Evolutionary conservation across 2,888 invertebrate species (phyloP), one percentile per base, ranked within the genome.

Genomic region (Macroteleia sp.): DNA sequence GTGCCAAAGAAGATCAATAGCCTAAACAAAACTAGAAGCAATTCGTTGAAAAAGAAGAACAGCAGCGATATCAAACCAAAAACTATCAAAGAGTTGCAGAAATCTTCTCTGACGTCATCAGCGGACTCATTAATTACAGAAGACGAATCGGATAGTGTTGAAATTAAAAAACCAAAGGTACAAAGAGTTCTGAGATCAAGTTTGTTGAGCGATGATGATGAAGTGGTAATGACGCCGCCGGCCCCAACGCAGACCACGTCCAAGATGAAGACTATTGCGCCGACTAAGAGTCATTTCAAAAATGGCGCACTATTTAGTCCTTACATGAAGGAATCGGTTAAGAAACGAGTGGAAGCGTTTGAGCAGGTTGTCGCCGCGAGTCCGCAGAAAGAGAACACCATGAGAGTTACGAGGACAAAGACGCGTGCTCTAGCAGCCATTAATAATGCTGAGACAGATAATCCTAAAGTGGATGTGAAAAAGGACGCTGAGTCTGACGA

Each of bases 311-410:
- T 92, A 12, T 93, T 92, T 77, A 94, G 94, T 90, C 94, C 94
- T 1, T 93, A 92, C 71, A 91, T 92, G 4, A 93, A 93, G 73
- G 94, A 94, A 79, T 90, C 94, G 0, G 94, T 94, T 1, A 94
- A 93, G 82, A 93, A 93, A 48, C 93, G 93, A 79, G 94, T 94
- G 0, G 93, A 94, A 73, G 93, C 94, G 25, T 94, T 94, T 59
- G 94, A 94, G 80, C 93, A 93, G 78, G 88, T 92, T 80, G 93
- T 92, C 0, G 74, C 84, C 14, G 76, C 78, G 19, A 88, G 86
- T 81, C 90, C 90, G 0, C 85, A 85, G 10, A 19, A 78, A 20
- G 41, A 28, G 8, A n/a, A 39, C 39, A 46, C 48, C 5, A 62
- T 14, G 0, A 89, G 94, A 79, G 88, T 93, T 0, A 94, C 94